Evolutionary conservation across 2,113 vertebrate species (phyloP), one percentile per base, ranked within the genome.

Genomic region (Cebus imitator): DNA sequence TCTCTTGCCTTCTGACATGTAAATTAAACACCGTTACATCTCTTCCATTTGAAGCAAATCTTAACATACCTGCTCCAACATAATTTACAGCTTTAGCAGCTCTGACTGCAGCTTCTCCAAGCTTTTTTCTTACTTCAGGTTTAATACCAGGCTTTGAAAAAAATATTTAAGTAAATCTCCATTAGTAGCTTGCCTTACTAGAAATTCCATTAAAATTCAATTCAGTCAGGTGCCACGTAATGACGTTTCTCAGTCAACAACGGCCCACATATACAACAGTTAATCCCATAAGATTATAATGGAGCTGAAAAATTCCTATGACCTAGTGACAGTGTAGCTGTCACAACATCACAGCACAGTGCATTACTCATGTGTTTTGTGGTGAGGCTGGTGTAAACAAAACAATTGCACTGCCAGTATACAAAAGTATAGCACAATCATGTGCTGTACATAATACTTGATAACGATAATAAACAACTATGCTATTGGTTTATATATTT

Each of bases 81-180:
- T 99, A 99, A 97, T 99, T 99, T 75, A 99, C 99, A 48, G 99
- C 99, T 98, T 99, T 99, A 32, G 99, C 99, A 79, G 99, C 99
- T 98, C 96, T 99, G 23, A 99, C 99, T 17, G 99, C 99, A 8
- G 99, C 99, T 97, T 99, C 99, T 87, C 99, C 99, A 5, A 99
- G 99, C 81, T 98, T 99, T 96, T 98, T 98, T 94, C 99, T 99
- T 94, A 99, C 99, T 88, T 99, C 99, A 48, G 99, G 97, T 95
- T 98, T 99, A 97, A 99, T 99, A 92, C 99, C 99, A 97, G 99
- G 99, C 99, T 99, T 98, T 14, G 80, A 95, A 97, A 92, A 93
- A 32, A 90, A 91, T 3, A 96, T 89, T 75, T 82, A 17, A 89
- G 82, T 0, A 94, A 90, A 96, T 87, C 76, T 90, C 23, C 91